Evolutionary conservation across 2,888 invertebrate genomes (phyloP), one percentile per base, ranked within the genome.

Genomic region (Eupithecia vulgata): DNA sequence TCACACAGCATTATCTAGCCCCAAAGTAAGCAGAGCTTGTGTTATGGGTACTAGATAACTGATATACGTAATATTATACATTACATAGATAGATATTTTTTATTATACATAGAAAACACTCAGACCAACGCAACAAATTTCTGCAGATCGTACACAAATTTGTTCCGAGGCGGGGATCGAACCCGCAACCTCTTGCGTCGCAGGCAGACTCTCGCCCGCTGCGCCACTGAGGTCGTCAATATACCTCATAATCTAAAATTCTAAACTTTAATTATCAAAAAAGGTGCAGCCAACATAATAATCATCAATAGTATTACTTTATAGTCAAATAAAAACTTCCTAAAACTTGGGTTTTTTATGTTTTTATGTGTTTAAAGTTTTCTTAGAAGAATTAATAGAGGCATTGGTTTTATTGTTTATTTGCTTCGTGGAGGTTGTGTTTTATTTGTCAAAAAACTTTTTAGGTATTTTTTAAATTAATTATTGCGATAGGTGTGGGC

Each of bases 321-420:
- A 87, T 86, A 87, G 84, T 78, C 82, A 76, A 71, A 82, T 80
- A 87, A 86, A 87, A 84, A 79, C 81, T 80, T 83, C 83, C 79
- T 78, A 68, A 70, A 68, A 70, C 45, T 37, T 4, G 25, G 7
- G 40, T 67, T 70, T 62, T n/a, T 68, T 72, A 64, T 71, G 37
- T 65, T 59, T 65, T 59, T 42, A 52, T 74, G 59, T 59, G 34
- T 40, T 68, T 66, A 21, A 70, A 57, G 48, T 67, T 75, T 71
- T 72, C 72, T 21, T 13, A 70, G 74, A 75, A 75, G 35, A 15
- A 57, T 37, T 67, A 70, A 75, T 67, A 72, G 25, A 57, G 57
- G 45, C 68, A 68, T 67, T 4, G 67, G 57, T 45, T 74, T 68
- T 68, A 71, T 73, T 68, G 21, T 75, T 70, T 72, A 68, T 75